phyloP scores from a whole-genome alignment of 2,888 invertebrate genomes.

The Hydrotaea diabolus region DNA sequence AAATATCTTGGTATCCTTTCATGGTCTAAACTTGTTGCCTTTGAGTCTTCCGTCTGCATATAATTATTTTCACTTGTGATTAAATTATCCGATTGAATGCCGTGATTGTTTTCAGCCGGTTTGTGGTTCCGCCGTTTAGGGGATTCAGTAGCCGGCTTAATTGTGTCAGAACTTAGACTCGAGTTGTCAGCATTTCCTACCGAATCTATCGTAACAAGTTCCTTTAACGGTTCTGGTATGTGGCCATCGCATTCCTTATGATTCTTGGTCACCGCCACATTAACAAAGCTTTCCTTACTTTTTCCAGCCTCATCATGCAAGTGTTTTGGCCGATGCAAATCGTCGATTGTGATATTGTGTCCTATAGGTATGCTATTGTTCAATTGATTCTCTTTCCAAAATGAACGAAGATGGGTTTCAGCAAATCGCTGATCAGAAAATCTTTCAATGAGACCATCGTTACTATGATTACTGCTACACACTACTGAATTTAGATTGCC shows the following conservation, averaged over 20 bases:
- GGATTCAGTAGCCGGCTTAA: too few species aligned
- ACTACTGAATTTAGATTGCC: slow-evolving; percentile 74
- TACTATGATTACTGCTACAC: slow-evolving; percentile 68
- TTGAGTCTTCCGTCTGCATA: too few species aligned
- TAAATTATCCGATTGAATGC: background rate
- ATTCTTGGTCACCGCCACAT: too few species aligned
- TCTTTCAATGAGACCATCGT: slow-evolving; percentile 61
- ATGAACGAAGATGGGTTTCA: slow-evolving; percentile 74
- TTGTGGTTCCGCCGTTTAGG: too few species aligned
- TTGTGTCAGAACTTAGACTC: too few species aligned
- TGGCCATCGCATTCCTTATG: background rate
- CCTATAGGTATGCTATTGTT: slow-evolving; percentile 38
- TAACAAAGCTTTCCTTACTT: too few species aligned
- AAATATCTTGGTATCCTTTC: slow-evolving; percentile 69
- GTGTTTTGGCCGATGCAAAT: background rate
- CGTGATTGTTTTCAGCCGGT: background rate
- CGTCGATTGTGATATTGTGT: background rate
- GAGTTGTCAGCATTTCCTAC: background rate
- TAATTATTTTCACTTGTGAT: background rate
- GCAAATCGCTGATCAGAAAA: slow-evolving; percentile 71
- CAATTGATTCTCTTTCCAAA: slow-evolving; percentile 61
- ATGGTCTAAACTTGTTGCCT: too few species aligned
- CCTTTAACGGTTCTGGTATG: background rate
- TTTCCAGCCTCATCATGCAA: background rate
- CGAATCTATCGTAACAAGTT: background rate